Evolutionary conservation across 2,888 invertebrate species (phyloP), one percentile per base, ranked within the genome.

Genomic region (Candidula unifasciata): DNA sequence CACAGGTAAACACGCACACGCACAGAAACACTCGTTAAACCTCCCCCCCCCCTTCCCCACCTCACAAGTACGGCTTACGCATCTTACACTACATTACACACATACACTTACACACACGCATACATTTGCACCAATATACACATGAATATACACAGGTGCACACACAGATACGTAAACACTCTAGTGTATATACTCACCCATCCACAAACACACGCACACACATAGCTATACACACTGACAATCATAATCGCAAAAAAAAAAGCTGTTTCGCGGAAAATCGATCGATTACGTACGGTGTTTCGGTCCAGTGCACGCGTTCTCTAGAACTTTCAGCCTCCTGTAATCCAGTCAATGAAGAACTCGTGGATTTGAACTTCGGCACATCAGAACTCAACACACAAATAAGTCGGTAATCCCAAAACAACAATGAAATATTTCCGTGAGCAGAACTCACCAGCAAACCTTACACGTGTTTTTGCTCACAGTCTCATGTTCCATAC

Each of bases 251-350:
- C n/a, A 21, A 13, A 60, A 6, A n/a, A 6, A n/a, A 6, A 3
- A 27, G 8, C 52, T 24, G 27, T 52, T 78, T 78, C 64, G 60
- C n/a, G 64, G 60, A 60, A 78, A 78, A 78, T 78, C 77, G 60
- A 78, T 78, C 54, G 74, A 74, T 74, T 74, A 30, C 33, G 33
- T 30, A 30, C 54, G 5, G n/a, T n/a, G 3, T 73, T 44, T 3
- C 77, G 35, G n/a, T 3, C 57, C 24, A 2, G 57, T 64, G 57
- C 77, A 60, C 24, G 60, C 64, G 52, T 35, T 64, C 60, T 64
- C 77, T 60, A 35, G 33, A 27, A 27, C 5, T 44, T 71, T 37
- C n/a, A 73, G 16, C 13, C 57, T 21, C 33, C 30, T 30, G 33
- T 2, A 3, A 24, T 35, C n/a, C 0, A n/a, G 60, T 78, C 77